Conservation (phyloP, 2,113 vertebrate species). For the Oryctolagus cuniculus region mOryCun1.1 NC_091436.1:46224001-46224500, state of each 20-base stretch:
- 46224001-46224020: neutral
- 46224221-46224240: neutral
- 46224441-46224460: slow-evolving; percentile 58
- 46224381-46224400: slow-evolving; percentile 59
- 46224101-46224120: neutral
- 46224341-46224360: neutral
- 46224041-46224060: neutral
- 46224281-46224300: neutral
- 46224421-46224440: slow-evolving; percentile 31
- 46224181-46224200: slow-evolving; percentile 9
- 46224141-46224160: neutral
- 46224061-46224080: neutral
- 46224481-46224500: slow-evolving; percentile 57
- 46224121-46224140: neutral
- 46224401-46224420: slow-evolving; percentile 61
- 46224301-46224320: neutral
- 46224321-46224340: slow-evolving; percentile 32
- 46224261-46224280: neutral
- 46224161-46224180: neutral
- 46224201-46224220: slow-evolving; percentile 24
- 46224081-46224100: neutral
- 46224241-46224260: neutral
- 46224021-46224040: slow-evolving; percentile 1
- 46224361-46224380: slow-evolving; percentile 25
- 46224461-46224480: slow-evolving; percentile 46